Conservation (phyloP, 2,888 invertebrate genomes). For the Protophormia terraenovae region DNA sequence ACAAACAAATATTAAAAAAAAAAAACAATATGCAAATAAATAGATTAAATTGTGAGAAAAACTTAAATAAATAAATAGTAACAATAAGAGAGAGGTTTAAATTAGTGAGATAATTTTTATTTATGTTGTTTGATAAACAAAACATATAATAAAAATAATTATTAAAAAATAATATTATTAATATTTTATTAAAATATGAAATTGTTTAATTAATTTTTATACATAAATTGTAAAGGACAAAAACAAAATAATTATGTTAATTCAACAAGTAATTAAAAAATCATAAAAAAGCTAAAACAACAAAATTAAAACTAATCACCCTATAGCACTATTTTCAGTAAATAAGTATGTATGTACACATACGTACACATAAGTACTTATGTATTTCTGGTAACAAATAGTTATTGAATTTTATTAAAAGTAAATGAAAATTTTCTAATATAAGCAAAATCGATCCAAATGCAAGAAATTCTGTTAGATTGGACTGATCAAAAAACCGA, state of each 20-base stretch:
- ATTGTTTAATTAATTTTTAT: slow-evolving; percentile 67
- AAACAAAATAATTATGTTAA: slow-evolving; percentile 30
- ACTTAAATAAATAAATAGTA: slow-evolving; percentile 48
- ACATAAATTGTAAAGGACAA: slow-evolving; percentile 22
- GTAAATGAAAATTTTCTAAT: no score
- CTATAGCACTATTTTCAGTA: no score
- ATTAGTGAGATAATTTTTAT: slow-evolving; percentile 57
- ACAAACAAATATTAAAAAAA: slow-evolving; percentile 36
- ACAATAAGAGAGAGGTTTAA: slow-evolving; percentile 34
- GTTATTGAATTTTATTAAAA: no score
- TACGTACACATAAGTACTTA: no score
- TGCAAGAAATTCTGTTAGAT: no score
- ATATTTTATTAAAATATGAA: slow-evolving; percentile 56
- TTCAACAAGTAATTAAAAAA: slow-evolving; percentile 28
- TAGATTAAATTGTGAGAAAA: slow-evolving; percentile 57
- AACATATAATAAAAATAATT: slow-evolving; percentile 28
- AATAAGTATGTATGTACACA: no score
- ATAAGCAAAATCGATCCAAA: no score
- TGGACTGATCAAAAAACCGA: no score
- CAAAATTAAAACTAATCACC: background rate
- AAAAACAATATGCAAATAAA: slow-evolving; percentile 61
- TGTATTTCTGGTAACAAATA: no score
- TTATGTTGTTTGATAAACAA: slow-evolving; percentile 61
- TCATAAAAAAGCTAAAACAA: background rate
- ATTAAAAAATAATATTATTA: slow-evolving; percentile 52